Conservation (phyloP, 2,797 vertebrate genomes). For the Masticophis lateralis region DNA sequence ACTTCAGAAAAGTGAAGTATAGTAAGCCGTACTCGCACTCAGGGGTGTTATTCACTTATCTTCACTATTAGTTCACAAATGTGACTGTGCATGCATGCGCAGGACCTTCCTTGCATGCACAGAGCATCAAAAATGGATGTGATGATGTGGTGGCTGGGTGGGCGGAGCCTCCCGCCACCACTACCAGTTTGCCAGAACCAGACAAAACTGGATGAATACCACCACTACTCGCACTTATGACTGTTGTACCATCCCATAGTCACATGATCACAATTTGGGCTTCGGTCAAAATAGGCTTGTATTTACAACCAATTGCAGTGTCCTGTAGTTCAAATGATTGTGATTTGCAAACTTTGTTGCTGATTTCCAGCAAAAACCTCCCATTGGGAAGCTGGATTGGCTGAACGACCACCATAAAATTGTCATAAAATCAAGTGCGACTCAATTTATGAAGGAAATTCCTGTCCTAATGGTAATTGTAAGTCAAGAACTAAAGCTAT, state of each 20-base stretch:
- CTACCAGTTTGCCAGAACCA: too few relatives aligned
- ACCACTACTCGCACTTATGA: not conserved
- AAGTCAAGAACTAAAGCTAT: not conserved
- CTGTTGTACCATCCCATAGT: not conserved
- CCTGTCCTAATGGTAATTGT: not conserved
- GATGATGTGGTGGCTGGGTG: too few relatives aligned
- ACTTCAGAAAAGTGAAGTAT: not conserved
- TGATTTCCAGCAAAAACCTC: not conserved
- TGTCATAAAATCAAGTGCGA: not conserved
- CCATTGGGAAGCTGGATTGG: not conserved
- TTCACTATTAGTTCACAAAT: too few relatives aligned
- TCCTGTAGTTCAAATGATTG: not conserved
- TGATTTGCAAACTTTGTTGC: too few relatives aligned
- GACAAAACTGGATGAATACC: too few relatives aligned
- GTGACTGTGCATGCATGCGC: too few relatives aligned
- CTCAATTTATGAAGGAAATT: not conserved
- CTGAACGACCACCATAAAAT: not conserved
- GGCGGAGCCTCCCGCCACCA: too few relatives aligned
- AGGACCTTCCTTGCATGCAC: too few relatives aligned
- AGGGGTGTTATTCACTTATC: too few relatives aligned
- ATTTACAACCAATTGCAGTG: not conserved
- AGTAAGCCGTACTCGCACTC: not conserved
- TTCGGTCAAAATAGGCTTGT: not conserved
- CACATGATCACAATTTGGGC: not conserved
- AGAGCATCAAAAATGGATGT: too few relatives aligned